Conservation (phyloP, 2,888 invertebrate genomes). For the Morpho helenor region DNA sequence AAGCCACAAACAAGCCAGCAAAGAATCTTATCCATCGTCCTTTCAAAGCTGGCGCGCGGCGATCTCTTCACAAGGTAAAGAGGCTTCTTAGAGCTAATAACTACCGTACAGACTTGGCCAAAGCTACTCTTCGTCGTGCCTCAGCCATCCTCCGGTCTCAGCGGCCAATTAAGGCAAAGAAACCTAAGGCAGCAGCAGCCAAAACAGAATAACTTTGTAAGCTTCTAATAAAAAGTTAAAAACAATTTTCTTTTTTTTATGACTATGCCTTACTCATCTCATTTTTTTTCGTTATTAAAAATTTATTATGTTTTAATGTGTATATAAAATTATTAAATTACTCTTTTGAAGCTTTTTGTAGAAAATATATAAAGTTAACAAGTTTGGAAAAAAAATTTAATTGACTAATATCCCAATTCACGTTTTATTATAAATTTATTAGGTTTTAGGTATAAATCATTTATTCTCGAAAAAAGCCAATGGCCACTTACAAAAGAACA, state of each 20-base stretch:
- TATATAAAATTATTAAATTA: no score
- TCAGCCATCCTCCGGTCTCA: conserved; percentile 96
- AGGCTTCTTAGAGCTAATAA: conserved; percentile 87
- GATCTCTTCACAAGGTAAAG: conserved; percentile 91
- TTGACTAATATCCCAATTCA: no score
- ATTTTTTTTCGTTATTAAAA: background rate
- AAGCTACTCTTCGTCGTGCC: conserved; percentile 95
- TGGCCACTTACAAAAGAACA: no score
- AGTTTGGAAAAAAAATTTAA: no score
- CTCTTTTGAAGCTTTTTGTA: no score
- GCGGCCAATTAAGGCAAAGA: conserved; percentile 90
- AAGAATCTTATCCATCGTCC: conserved; percentile 86
- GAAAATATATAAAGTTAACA: background rate
- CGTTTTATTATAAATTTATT: no score
- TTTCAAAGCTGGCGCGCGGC: conserved; percentile 93
- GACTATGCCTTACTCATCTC: background rate
- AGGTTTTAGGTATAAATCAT: no score
- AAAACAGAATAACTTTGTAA: conserved; percentile 87
- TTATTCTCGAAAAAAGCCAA: no score
- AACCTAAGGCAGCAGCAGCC: conserved; percentile 84
- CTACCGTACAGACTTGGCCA: conserved; percentile 92
- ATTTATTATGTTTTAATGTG: no score
- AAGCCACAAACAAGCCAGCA: conserved; percentile 85
- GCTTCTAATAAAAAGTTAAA: conserved; percentile 59
- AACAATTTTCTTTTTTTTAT: conserved; percentile 26